These are phyloP conservation scores for Drosophila ananassae DNA, from an alignment of 1,140 invertebrate genomes.

Conservation along the genomic window DNA sequence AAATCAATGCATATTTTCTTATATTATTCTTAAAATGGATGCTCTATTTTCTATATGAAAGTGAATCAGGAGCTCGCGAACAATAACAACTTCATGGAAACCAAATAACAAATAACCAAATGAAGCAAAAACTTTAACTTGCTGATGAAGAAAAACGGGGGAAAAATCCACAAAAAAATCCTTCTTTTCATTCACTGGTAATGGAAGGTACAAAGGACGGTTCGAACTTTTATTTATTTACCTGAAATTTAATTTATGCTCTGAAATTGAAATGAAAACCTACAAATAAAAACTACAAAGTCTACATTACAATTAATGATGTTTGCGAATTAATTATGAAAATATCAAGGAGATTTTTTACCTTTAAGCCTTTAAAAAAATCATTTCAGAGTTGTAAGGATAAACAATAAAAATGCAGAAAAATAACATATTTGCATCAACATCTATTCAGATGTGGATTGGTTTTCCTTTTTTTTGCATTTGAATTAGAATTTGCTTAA, in stretches of 20 bases:
- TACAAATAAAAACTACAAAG: neutral
- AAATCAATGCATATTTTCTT: too few relatives aligned
- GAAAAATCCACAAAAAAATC: neutral
- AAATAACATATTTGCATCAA: too few relatives aligned
- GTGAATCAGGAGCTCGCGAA: conserved; percentile 2
- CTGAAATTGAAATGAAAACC: neutral
- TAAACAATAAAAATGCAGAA: too few relatives aligned
- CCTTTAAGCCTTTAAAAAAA: too few relatives aligned
- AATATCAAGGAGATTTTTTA: too few relatives aligned
- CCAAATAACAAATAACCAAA: conserved; percentile 17
- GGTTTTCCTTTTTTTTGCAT: too few relatives aligned
- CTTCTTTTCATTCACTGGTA: neutral
- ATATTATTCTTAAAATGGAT: too few relatives aligned
- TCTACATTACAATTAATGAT: neutral
- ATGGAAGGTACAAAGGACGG: neutral
- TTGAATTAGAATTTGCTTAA: neutral
- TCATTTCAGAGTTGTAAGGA: too few relatives aligned
- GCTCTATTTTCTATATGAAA: conserved; percentile 7
- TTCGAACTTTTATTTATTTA: neutral
- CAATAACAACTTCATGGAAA: conserved; percentile 17
- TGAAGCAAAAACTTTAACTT: conserved; percentile 22
- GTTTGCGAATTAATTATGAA: neutral
- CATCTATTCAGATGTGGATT: too few relatives aligned
- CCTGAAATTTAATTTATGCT: neutral
- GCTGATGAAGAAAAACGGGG: neutral